phyloP scores from a whole-genome alignment of 1,140 invertebrate species.

The Orius insidiosus region DNA sequence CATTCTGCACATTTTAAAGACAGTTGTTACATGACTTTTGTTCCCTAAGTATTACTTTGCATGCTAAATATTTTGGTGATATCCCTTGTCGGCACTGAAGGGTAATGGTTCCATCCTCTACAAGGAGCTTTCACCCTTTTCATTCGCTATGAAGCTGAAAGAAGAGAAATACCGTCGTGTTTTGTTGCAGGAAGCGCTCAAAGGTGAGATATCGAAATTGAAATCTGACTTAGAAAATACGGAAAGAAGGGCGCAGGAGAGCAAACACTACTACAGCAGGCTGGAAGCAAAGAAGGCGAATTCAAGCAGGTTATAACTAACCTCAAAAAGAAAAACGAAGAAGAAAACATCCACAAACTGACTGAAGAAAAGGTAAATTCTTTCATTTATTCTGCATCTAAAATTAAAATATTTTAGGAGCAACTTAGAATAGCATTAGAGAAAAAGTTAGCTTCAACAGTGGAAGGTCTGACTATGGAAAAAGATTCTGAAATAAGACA shows the following conservation, averaged over 20 bases:
- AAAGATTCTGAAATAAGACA: conserved; percentile 57
- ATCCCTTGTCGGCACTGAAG: too few relatives aligned
- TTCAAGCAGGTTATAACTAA: conserved; percentile 53
- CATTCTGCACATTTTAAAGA: too few relatives aligned
- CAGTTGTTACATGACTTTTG: too few relatives aligned
- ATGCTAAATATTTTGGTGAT: too few relatives aligned
- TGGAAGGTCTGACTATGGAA: conserved; percentile 49
- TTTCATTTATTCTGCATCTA: neutral
- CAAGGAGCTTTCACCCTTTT: neutral
- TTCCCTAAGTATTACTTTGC: too few relatives aligned
- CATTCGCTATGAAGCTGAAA: neutral
- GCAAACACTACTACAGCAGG: conserved; percentile 45
- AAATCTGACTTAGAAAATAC: conserved; percentile 55
- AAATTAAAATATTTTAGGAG: conserved; percentile 28
- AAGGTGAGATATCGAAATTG: conserved; percentile 42
- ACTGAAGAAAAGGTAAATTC: conserved; percentile 59
- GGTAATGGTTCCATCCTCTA: neutral
- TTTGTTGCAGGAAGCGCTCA: conserved; percentile 38
- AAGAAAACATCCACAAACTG: conserved; percentile 52
- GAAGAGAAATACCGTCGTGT: neutral
- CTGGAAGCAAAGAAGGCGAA: conserved; percentile 54
- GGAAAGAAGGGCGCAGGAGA: conserved; percentile 54
- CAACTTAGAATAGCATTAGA: conserved; percentile 49
- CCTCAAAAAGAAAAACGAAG: conserved; percentile 50
- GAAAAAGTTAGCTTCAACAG: conserved; percentile 50